These are phyloP conservation scores for Chloropsis cyanopogon DNA, from an alignment of 2,113 vertebrate genomes.

Conservation along the genomic window DNA sequence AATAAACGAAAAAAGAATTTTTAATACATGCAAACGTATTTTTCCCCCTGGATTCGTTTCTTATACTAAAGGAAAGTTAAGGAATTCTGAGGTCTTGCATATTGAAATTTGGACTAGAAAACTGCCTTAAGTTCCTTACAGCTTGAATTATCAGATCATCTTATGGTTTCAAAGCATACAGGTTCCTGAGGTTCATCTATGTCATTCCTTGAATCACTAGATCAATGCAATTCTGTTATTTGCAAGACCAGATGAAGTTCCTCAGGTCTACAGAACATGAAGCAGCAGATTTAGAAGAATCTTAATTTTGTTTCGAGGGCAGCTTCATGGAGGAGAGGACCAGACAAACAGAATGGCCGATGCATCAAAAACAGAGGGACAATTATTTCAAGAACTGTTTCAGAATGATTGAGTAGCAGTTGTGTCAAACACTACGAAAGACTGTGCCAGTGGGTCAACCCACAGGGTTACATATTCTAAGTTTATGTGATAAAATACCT, in stretches of 20 bases:
- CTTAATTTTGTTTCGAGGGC: background rate
- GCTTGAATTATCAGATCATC: background rate
- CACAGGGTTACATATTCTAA: background rate
- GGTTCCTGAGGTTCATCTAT: background rate
- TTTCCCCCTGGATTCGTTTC: background rate
- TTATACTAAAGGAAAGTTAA: background rate
- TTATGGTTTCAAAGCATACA: background rate
- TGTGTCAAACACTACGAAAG: background rate
- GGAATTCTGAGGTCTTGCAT: background rate
- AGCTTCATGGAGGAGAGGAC: background rate
- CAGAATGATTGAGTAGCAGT: background rate
- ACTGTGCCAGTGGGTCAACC: background rate
- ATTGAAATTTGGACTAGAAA: background rate
- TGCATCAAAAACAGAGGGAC: background rate
- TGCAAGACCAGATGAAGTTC: background rate
- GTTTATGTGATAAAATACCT: background rate
- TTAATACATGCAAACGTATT: background rate
- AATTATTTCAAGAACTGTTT: background rate
- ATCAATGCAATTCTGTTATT: background rate
- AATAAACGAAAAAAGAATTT: constrained; percentile 12
- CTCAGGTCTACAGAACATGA: background rate
- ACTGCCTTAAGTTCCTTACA: background rate
- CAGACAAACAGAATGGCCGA: background rate
- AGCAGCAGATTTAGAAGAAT: background rate
- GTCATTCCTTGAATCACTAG: background rate